These are phyloP conservation scores for Opisthograptis luteolata DNA, from an alignment of 2,888 invertebrate genomes.

Conservation along the genomic window DNA sequence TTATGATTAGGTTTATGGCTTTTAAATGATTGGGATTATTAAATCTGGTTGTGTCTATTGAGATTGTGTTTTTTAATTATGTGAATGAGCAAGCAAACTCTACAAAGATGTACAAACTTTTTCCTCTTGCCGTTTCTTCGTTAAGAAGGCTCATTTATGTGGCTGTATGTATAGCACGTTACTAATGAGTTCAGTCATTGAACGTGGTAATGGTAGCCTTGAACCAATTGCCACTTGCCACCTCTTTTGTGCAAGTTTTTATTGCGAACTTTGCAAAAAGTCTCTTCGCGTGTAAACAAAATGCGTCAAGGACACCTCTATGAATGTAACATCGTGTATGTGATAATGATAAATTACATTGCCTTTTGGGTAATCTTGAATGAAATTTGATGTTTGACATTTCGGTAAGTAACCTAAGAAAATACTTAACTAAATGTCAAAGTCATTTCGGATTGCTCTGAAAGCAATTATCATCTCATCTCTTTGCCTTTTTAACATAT, in stretches of 20 bases:
- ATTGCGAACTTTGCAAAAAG: conserved; percentile 9
- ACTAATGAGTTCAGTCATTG: conserved; percentile 20
- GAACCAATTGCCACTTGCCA: conserved; percentile 20
- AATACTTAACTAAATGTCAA: too few relatives aligned
- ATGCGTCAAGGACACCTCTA: neutral
- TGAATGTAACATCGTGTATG: neutral
- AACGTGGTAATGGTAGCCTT: conserved; percentile 19
- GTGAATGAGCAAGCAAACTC: neutral
- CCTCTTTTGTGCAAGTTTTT: conserved; percentile 19
- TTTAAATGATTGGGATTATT: conserved; percentile 35
- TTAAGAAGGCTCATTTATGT: conserved; percentile 13
- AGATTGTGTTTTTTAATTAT: conserved; percentile 8
- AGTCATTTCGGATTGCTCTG: too few relatives aligned
- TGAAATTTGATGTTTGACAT: too few relatives aligned
- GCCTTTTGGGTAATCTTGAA: too few relatives aligned
- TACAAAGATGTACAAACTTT: too few relatives aligned
- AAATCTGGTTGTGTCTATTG: conserved; percentile 17
- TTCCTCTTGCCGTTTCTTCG: conserved; percentile 9
- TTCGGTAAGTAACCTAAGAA: too few relatives aligned
- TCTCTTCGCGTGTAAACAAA: conserved; percentile 6
- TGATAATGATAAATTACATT: too few relatives aligned
- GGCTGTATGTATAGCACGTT: conserved; percentile 2
- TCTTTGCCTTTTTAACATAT: too few relatives aligned
- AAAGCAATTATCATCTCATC: too few relatives aligned
- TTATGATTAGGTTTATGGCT: conserved; percentile 25